Conservation (phyloP, 2,113 vertebrate genomes). For the Spheniscus mendiculus region DNA sequence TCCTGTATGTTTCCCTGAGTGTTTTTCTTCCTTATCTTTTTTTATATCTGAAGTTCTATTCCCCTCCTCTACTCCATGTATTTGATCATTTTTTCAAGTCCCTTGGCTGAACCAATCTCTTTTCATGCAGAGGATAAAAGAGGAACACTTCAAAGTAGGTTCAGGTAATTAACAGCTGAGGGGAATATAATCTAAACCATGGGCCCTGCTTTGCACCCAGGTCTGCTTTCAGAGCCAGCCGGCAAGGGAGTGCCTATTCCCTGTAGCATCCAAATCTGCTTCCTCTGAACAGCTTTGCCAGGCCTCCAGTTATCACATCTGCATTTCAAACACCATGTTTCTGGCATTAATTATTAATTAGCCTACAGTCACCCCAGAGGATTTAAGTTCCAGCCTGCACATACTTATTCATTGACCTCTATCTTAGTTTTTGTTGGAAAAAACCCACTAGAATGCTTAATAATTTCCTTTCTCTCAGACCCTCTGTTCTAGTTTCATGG, state of each 20-base stretch:
- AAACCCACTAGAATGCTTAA: constrained; percentile 79
- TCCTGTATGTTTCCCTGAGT: constrained; percentile 71
- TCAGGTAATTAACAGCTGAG: constrained; percentile 93
- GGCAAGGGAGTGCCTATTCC: constrained; percentile 85
- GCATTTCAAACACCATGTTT: constrained; percentile 98
- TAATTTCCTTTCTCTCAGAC: constrained; percentile 81
- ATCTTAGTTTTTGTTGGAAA: constrained; percentile 81
- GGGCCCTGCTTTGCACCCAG: constrained; percentile 86
- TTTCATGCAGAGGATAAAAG: constrained; percentile 85
- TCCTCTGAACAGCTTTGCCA: constrained; percentile 91
- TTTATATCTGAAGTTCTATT: constrained; percentile 78
- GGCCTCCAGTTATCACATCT: constrained; percentile 97
- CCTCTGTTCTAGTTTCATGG: constrained; percentile 71
- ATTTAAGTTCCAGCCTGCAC: constrained; percentile 89
- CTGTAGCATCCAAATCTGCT: constrained; percentile 84
- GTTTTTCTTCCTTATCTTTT: constrained; percentile 81
- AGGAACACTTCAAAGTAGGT: constrained; percentile 87
- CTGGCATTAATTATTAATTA: constrained; percentile 99
- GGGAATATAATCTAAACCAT: constrained; percentile 90
- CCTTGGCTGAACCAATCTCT: constrained; percentile 84
- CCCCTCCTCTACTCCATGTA: constrained; percentile 69
- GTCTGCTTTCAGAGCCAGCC: constrained; percentile 81
- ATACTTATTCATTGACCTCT: constrained; percentile 91
- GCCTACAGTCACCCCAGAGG: constrained; percentile 96
- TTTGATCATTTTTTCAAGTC: constrained; percentile 87